Percentiles rank a stretch among this genome's conserved stretches.
Evolutionary conservation across 1,140 invertebrate genomes (phyloP).

Genomic region (Aphelenchoides fujianensis): DNA sequence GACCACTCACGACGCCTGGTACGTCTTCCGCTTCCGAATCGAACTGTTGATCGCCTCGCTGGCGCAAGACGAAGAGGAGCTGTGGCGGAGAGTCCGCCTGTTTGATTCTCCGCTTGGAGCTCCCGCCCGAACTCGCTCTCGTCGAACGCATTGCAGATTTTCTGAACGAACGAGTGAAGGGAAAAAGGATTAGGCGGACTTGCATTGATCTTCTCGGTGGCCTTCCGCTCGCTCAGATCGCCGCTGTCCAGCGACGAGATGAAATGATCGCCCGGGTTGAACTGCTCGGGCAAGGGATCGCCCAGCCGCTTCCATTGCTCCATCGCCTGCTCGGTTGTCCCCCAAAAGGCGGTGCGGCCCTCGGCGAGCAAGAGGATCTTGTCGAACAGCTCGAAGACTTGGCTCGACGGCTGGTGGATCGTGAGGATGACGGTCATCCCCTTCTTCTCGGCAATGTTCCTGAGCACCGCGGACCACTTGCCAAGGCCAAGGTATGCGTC

Average conservation of each 20-base stretch:
- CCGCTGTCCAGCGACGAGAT: conserved; percentile 83
- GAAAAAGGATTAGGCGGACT: conserved; percentile 23
- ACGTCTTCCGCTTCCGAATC: conserved; percentile 1
- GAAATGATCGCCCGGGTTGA: conserved; percentile 92
- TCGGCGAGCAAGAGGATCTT: conserved; percentile 74
- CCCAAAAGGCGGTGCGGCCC: conserved; percentile 83
- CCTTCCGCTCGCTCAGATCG: conserved; percentile 74
- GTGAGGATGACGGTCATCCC: conserved; percentile 89
- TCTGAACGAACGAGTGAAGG: conserved; percentile 65
- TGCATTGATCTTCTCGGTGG: conserved; percentile 59
- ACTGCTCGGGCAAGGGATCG: conserved; percentile 70
- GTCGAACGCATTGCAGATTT: conserved; percentile 60
- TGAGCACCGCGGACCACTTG: conserved; percentile 69
- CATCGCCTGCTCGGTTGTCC: conserved; percentile 70
- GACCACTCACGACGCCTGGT: conserved; percentile 18
- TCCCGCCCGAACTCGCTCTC: conserved; percentile 64
- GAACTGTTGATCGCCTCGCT: background rate
- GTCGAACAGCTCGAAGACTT: conserved; percentile 86
- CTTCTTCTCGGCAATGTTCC: conserved; percentile 70
- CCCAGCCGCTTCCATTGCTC: conserved; percentile 54
- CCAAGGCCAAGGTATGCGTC: conserved; percentile 83
- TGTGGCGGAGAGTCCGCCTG: conserved; percentile 16
- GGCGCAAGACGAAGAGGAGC: background rate
- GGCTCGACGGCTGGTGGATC: conserved; percentile 92
- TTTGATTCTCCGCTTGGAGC: conserved; percentile 34